Evolutionary conservation across 2,797 vertebrate genomes (phyloP).

Genomic region (Sebastes iracundus): DNA sequence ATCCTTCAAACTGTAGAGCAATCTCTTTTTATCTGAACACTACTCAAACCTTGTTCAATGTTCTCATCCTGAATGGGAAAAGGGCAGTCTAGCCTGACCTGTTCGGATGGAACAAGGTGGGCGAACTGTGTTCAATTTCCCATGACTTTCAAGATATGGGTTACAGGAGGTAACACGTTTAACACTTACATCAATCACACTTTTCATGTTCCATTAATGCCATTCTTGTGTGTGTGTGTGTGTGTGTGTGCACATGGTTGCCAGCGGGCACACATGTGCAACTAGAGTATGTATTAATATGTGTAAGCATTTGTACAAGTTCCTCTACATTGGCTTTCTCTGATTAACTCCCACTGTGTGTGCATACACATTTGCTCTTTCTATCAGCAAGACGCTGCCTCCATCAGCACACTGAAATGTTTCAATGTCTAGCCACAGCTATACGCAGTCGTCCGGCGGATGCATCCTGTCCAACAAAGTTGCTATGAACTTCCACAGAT

Average conservation of each 20-base stretch:
- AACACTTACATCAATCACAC: slow-evolving; percentile 39
- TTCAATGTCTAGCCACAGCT: not conserved
- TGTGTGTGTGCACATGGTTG: not conserved
- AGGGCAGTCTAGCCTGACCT: slow-evolving; percentile 39
- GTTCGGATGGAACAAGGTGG: slow-evolving; percentile 36
- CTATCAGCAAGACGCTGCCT: not conserved
- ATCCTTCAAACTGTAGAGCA: slow-evolving; percentile 23
- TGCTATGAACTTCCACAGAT: slow-evolving; percentile 20
- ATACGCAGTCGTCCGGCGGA: not conserved
- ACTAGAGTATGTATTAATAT: not conserved
- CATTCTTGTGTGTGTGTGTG: not conserved
- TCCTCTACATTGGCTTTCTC: slow-evolving; percentile 15
- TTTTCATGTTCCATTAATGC: slow-evolving; percentile 33
- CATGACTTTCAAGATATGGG: slow-evolving; percentile 30
- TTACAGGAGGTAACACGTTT: slow-evolving; percentile 8
- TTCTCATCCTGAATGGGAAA: slow-evolving; percentile 24
- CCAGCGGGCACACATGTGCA: not conserved
- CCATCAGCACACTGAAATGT: not conserved
- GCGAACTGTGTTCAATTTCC: slow-evolving; percentile 54
- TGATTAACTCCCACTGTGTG: slow-evolving; percentile 8
- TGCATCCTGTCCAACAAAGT: not conserved
- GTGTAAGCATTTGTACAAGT: not conserved
- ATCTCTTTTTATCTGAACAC: slow-evolving; percentile 4
- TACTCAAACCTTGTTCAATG: not conserved
- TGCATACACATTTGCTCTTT: slow-evolving; percentile 20